A percentile compares a stretch with the other conserved stretches of the same genome.
Conservation (phyloP, 1,140 invertebrate species). For the Anagrus nilaparvatae region DNA sequence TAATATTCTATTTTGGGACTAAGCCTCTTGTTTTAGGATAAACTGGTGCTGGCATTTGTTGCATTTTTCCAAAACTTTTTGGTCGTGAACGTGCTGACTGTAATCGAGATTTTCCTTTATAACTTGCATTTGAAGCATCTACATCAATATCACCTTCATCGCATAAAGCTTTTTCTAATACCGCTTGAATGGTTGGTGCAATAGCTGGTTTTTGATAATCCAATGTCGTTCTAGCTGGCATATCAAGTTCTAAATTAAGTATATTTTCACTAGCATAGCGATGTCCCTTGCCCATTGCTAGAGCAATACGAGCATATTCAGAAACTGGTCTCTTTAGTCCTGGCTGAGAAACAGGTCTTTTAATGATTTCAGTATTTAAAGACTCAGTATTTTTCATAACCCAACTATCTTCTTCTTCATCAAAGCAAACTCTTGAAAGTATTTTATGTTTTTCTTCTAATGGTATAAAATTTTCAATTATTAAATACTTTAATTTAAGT, state of each 20-base stretch:
- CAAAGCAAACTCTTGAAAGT: constrained; percentile 65
- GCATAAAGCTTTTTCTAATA: constrained; percentile 59
- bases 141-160: constrained; percentile 66
- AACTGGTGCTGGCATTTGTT: constrained; percentile 34
- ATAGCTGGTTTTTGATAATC: constrained; percentile 67
- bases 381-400: constrained; percentile 38
- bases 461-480: constrained; percentile 97
- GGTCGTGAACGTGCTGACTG: constrained; percentile 31
- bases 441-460: constrained; percentile 78
- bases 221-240: constrained; percentile 66
- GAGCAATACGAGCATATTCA: constrained; percentile 57
- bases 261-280: constrained; percentile 73
- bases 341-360: constrained; percentile 54
- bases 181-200: constrained; percentile 61
- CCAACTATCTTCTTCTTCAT: constrained; percentile 86
- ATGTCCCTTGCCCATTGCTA: constrained; percentile 46
- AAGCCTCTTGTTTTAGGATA: constrained; percentile 50
- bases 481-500: constrained; percentile 70
- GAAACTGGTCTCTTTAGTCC: constrained; percentile 58
- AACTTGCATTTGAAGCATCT: constrained; percentile 43
- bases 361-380: constrained; percentile 37
- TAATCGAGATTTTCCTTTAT: constrained; percentile 28
- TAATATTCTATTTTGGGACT: constrained; percentile 44
- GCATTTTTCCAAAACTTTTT: constrained; percentile 32
- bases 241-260: constrained; percentile 68